A percentile compares a stretch with the other conserved stretches of the same genome.
Evolutionary conservation across 2,113 vertebrate species (phyloP).

Genomic region (Lepisosteus osseus): DNA sequence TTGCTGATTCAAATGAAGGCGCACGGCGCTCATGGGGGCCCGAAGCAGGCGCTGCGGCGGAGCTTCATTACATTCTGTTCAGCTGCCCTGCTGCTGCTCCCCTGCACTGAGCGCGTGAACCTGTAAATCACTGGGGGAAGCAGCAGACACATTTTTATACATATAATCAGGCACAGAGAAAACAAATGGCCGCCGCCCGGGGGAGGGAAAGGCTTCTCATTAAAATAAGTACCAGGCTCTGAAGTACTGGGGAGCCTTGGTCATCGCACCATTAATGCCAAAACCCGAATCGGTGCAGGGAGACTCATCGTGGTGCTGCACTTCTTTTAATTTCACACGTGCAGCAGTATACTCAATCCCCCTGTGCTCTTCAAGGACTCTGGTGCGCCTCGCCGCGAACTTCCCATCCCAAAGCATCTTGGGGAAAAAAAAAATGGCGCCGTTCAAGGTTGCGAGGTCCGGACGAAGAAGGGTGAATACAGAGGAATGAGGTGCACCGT

Average conservation of each 20-base stretch:
- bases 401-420: neutral
- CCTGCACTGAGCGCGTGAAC: conserved; percentile 20
- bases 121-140: conserved; percentile 27
- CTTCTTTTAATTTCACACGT: too few relatives aligned
- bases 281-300: neutral
- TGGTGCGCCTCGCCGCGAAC: neutral
- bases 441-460: too few relatives aligned
- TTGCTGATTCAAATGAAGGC: conserved; percentile 27
- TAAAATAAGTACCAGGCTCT: conserved; percentile 31
- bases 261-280: conserved; percentile 27
- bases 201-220: conserved; percentile 36
- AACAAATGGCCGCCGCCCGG: conserved; percentile 31
- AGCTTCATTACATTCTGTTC: conserved; percentile 30
- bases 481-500: too few relatives aligned
- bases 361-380: neutral
- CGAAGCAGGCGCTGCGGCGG: neutral
- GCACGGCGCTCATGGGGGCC: neutral
- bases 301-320: too few relatives aligned
- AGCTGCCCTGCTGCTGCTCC: conserved; percentile 10
- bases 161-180: conserved; percentile 33
- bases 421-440: too few relatives aligned
- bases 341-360: conserved; percentile 22
- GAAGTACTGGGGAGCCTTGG: conserved; percentile 7
- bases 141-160: conserved; percentile 28
- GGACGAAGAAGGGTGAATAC: too few relatives aligned